Evolutionary conservation across 1,140 invertebrate species (phyloP), one percentile per base, ranked within the genome.

Genomic region (Drosophila burlai): DNA sequence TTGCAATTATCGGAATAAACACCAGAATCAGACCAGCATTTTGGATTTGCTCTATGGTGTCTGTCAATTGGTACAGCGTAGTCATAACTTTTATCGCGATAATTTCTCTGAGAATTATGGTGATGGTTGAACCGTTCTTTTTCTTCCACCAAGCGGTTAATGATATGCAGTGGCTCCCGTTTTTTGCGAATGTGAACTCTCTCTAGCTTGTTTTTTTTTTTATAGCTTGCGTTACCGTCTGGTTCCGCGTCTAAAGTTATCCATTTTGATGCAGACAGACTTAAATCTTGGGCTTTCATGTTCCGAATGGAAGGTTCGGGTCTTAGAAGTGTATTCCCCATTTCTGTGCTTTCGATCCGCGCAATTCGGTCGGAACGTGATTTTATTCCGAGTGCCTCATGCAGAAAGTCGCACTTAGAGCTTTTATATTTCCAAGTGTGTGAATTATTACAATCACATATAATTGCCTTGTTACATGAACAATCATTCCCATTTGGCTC

Each of bases 141-240:
- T 9, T 61, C 54, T 9, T 42, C 67, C 0, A 55, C 50, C 26
- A 92, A 49, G 26, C 81, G 79, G 40, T 92, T 92, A 21, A 91
- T 76, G 0, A 92, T 91, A n/a, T 83, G 72, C 26, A 92, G 42
- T 2, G 87, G 72, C 34, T 92, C 80, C 3, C 91, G 76, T 60
- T 92, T 92, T 50, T 92, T 92, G 9, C 86, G 86, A 61, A 92
- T 86, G 36, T 89, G 90, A 9, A 92, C 64, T 7, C 86, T 80
- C 15, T 89, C 83, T 40, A 86, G 40, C 34, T 92, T 92, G 0
- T 13, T n/a, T 54, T 76, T 80, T 10, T 85, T 66, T 54, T 62
- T 77, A 42, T 55, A 21, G 0, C 58, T 46, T 15, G 57, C 65
- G 81, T 40, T 63, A 62, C 13, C 80, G 8, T 26, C 36, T 26